Evolutionary conservation across 2,797 vertebrate species (phyloP).

Genomic region (Fistularia tabacaria): DNA sequence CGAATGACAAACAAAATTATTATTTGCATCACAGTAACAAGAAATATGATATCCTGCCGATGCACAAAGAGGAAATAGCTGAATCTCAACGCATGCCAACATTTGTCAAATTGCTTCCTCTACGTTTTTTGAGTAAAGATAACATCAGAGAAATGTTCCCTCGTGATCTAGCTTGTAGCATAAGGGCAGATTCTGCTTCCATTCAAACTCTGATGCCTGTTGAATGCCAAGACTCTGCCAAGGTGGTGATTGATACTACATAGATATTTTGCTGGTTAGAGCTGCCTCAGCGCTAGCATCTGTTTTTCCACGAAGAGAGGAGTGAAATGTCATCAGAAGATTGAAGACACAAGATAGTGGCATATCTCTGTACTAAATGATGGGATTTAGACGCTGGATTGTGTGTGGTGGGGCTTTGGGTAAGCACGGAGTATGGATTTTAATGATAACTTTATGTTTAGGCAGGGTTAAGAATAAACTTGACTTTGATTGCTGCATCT

Average conservation of each 20-base stretch:
- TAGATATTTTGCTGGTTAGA: not conserved
- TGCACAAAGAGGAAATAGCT: constrained; percentile 67
- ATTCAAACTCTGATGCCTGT: constrained; percentile 11
- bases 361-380: constrained; percentile 52
- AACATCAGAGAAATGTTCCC: constrained; percentile 54
- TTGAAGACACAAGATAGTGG: constrained; percentile 12
- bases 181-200: not conserved
- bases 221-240: not conserved
- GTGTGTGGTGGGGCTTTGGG: constrained; percentile 75
- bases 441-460: not conserved
- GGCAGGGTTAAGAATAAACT: not conserved
- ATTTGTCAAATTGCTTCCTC: constrained; percentile 73
- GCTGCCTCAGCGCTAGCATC: not conserved
- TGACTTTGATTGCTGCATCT: not conserved
- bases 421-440: constrained; percentile 54
- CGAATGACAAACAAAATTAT: not conserved
- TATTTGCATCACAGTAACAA: constrained; percentile 19
- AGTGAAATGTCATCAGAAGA: constrained; percentile 14
- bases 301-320: constrained; percentile 2
- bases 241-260: no score
- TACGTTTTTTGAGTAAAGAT: constrained; percentile 54
- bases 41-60: constrained; percentile 7
- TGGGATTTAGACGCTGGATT: constrained; percentile 79
- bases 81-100: constrained; percentile 53
- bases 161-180: constrained; percentile 18